phyloP scores from a whole-genome alignment of 2,113 vertebrate genomes.

The Rhineura floridana region DNA sequence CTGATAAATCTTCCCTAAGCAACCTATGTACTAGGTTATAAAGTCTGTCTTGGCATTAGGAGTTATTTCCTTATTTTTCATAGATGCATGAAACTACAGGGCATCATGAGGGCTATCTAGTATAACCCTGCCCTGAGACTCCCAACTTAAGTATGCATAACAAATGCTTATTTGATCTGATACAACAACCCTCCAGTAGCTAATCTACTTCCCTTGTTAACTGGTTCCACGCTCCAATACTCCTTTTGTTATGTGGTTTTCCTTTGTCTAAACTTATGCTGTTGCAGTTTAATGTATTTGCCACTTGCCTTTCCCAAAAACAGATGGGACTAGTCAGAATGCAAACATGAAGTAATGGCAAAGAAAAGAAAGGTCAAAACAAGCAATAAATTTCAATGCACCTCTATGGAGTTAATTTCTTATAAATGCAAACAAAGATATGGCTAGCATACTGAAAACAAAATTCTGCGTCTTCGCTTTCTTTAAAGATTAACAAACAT shows the following conservation, averaged over 20 bases:
- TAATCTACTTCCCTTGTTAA: neutral
- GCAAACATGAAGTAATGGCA: neutral
- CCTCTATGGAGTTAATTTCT: neutral
- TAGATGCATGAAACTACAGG: neutral
- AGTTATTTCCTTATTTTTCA: neutral
- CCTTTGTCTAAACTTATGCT: neutral
- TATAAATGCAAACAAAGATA: fast-evolving
- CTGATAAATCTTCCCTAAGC: neutral
- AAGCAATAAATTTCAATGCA: neutral
- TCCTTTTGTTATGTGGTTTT: neutral
- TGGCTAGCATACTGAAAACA: slow-evolving; percentile 6
- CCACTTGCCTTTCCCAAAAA: neutral
- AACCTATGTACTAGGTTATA: neutral
- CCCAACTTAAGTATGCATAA: neutral
- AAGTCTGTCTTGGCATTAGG: neutral
- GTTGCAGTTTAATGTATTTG: neutral
- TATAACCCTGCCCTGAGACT: neutral
- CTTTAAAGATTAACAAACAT: slow-evolving; percentile 64
- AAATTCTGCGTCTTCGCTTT: slow-evolving; percentile 16
- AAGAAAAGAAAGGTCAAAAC: fast-evolving
- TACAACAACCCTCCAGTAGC: neutral
- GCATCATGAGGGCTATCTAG: neutral
- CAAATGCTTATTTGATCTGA: neutral
- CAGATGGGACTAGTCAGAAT: neutral
- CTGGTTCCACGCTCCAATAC: neutral